Evolutionary conservation across 2,888 invertebrate genomes (phyloP).

Genomic region (Cryptosula pallasiana): DNA sequence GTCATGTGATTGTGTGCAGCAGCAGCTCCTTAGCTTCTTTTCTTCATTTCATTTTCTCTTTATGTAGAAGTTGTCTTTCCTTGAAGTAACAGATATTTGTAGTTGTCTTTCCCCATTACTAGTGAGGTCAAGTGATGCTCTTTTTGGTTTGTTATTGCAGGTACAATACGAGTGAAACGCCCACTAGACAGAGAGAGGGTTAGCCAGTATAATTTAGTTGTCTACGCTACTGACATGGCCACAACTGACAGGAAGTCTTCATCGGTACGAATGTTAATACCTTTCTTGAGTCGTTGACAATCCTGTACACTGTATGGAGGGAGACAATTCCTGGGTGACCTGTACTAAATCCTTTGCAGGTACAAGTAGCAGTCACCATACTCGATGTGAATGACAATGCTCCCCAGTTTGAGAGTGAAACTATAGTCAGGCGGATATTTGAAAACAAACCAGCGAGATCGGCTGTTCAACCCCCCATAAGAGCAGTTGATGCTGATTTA

Average conservation of each 20-base stretch:
- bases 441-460: constrained; percentile 16
- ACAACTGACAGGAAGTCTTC: neutral
- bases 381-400: constrained; percentile 94
- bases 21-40: no score
- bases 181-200: constrained; percentile 67
- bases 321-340: no score
- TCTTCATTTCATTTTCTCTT: no score
- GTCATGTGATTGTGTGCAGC: no score
- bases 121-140: neutral
- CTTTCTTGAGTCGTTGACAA: no score
- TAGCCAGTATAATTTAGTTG: neutral
- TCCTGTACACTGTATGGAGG: no score
- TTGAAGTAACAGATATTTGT: no score
- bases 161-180: constrained; percentile 82
- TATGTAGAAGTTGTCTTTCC: no score
- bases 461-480: constrained; percentile 53
- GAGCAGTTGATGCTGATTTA: constrained; percentile 86
- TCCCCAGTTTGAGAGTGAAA: constrained; percentile 63
- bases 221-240: constrained; percentile 13
- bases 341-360: no score
- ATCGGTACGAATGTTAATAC: no score
- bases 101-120: no score
- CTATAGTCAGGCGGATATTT: constrained; percentile 13
- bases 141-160: neutral
- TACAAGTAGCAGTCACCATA: constrained; percentile 77